Conservation (phyloP, 2,797 vertebrate genomes). For the Alouatta caraya region DNA sequence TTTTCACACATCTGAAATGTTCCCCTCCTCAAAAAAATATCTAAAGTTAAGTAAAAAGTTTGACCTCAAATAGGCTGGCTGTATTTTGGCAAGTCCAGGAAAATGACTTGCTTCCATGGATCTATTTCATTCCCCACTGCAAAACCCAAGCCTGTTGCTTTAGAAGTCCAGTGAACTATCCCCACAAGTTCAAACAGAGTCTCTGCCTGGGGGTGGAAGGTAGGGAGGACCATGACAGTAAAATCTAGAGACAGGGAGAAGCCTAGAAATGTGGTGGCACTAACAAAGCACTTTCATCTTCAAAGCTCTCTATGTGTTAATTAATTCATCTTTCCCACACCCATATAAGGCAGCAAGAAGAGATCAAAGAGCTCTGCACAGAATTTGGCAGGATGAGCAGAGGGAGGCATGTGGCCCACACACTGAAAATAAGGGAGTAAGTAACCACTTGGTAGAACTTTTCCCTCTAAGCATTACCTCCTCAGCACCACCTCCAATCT, state of each 20-base stretch:
- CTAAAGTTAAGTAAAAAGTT: neutral
- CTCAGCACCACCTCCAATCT: neutral
- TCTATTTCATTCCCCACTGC: neutral
- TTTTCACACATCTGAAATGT: neutral
- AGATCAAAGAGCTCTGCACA: slow-evolving; percentile 46
- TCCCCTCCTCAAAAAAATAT: neutral
- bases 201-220: neutral
- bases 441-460: neutral
- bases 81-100: neutral
- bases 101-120: neutral
- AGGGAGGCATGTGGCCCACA: neutral
- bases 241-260: neutral
- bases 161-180: neutral
- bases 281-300: slow-evolving; percentile 57
- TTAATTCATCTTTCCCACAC: slow-evolving; percentile 58
- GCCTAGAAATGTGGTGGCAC: neutral
- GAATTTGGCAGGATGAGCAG: slow-evolving; percentile 12
- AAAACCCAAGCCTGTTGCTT: neutral
- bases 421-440: neutral
- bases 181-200: slow-evolving; percentile 9
- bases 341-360: slow-evolving; percentile 29
- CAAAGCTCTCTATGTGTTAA: slow-evolving; percentile 61
- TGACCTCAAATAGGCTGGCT: neutral
- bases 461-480: neutral
- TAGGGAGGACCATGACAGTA: neutral